These are phyloP conservation scores for Nebria salina DNA, from an alignment of 2,888 invertebrate species.

Conservation along the genomic window DNA sequence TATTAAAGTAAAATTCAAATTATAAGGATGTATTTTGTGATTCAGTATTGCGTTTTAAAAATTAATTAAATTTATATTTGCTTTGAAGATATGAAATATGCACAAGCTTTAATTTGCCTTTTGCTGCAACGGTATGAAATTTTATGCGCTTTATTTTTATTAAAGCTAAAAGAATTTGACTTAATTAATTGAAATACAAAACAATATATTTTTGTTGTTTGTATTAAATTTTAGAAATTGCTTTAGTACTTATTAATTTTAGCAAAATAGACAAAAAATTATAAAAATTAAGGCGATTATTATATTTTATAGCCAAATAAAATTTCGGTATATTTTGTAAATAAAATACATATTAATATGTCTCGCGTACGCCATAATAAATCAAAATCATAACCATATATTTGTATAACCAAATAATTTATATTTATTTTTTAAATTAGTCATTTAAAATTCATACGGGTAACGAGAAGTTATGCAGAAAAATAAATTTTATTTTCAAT, in stretches of 20 bases:
- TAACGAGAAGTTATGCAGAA: not conserved
- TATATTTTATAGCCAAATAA: too few species aligned
- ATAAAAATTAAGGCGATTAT: too few species aligned
- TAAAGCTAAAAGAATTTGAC: not conserved
- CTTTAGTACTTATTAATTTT: too few species aligned
- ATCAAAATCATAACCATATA: not conserved
- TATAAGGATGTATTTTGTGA: not conserved
- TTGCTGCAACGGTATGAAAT: not conserved
- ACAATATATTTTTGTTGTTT: too few species aligned
- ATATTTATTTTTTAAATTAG: not conserved
- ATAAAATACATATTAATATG: not conserved
- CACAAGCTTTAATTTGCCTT: not conserved
- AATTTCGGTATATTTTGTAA: too few species aligned
- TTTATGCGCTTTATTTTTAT: not conserved
- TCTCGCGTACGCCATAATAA: not conserved
- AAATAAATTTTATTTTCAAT: constrained; percentile 10
- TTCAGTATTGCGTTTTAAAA: not conserved
- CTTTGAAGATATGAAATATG: constrained; percentile 3
- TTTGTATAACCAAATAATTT: not conserved
- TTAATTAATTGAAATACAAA: not conserved
- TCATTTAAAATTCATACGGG: constrained; percentile 6
- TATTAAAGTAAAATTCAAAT: not conserved
- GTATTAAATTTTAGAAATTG: too few species aligned
- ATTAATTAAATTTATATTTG: constrained; percentile 16
- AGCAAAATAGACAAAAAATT: too few species aligned